Conservation (phyloP, 2,113 vertebrate genomes). For the Eulemur rufifrons region DNA sequence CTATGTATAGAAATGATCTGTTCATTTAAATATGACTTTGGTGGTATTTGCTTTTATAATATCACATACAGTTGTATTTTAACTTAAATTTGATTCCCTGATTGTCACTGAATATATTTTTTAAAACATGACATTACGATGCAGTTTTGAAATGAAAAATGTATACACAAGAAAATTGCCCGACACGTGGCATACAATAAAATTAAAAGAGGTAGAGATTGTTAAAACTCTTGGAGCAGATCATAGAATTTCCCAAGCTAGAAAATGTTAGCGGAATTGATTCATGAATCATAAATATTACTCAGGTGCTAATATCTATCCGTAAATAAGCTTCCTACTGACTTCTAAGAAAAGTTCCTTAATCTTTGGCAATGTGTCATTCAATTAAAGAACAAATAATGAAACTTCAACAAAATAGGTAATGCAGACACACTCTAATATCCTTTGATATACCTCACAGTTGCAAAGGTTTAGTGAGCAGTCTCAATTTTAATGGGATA, state of each 20-base stretch:
- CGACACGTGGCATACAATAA: not conserved
- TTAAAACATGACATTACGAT: not conserved
- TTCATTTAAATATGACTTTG: not conserved
- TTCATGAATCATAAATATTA: not conserved
- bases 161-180: not conserved
- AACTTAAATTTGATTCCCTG: not conserved
- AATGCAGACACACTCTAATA: not conserved
- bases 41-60: not conserved
- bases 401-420: not conserved
- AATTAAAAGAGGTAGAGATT: not conserved
- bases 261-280: not conserved
- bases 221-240: not conserved
- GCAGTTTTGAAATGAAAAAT: not conserved
- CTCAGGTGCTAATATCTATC: not conserved
- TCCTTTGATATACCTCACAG: not conserved
- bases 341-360: not conserved
- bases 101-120: not conserved
- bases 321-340: not conserved
- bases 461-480: not conserved
- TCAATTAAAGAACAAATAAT: not conserved
- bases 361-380: not conserved
- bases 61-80: not conserved
- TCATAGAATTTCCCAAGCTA: not conserved
- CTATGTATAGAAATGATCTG: not conserved
- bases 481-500: not conserved